Evolutionary conservation across 2,888 invertebrate genomes (phyloP), one percentile per base, ranked within the genome.

Genomic region (Gryllus longicercus): DNA sequence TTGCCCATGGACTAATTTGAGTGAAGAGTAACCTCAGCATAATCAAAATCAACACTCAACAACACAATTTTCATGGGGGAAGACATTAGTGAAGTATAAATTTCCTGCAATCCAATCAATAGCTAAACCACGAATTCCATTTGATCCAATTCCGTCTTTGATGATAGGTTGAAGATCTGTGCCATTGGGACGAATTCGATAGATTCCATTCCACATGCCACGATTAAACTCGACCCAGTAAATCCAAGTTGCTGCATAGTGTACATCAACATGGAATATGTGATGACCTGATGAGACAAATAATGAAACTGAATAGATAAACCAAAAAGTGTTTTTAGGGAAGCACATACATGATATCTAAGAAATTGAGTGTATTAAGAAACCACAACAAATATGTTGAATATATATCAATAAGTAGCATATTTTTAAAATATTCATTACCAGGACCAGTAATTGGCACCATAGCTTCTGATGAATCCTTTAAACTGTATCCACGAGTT

Each of bases 71-170:
- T 98, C 96, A 85, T 97, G 97, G 0, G 97, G 96, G 86, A 97
- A 97, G 0, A 97, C 96, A 86, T 98, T 99, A 0, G 97, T 96
- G 86, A 99, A 99, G 87, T 99, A 99, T 80, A 99, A 88, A 86
- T 99, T 98, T 23, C 96, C 97, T 38, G 98, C 96, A 8, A 99
- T 92, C 99, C 99, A 99, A 86, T 99, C 99, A 76, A 99, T 92
- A 0, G 98, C 95, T 85, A 74, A 91, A 11, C 80, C 86, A 77
- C 96, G 90, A 81, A 99, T 95, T 38, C 97, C 97, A 85, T 96
- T 97, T 83, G 96, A 96, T 0, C 97, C 97, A 82, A 98, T 96
- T 2, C 97, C 97, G 77, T 94, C 93, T 85, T 93, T 92, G 51
- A 98, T 90, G 18, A 98, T 89, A 78, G 94, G 94, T 84, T 94